Evolutionary conservation across 1,140 invertebrate species (phyloP).

Genomic region (Lithobius niger): DNA sequence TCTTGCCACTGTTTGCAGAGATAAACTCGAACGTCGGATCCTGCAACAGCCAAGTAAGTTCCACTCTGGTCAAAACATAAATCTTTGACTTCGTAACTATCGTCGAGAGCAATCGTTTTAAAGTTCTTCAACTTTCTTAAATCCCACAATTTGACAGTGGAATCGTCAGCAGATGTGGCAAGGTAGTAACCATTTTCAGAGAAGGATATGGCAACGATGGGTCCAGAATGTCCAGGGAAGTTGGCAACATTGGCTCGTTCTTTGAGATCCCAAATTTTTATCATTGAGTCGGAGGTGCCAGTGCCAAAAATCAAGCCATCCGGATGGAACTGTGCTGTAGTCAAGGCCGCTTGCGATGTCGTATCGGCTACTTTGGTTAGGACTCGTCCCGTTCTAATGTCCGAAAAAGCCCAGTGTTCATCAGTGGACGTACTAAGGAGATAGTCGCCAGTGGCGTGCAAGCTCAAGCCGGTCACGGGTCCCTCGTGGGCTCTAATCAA

Average conservation of each 20-base stretch:
- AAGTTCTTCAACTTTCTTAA: slow-evolving; percentile 97
- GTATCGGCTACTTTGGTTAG: slow-evolving; percentile 60
- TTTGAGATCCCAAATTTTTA: slow-evolving; percentile 99
- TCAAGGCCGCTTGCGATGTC: slow-evolving; percentile 47
- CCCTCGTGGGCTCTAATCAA: slow-evolving; percentile 81
- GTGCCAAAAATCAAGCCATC: slow-evolving; percentile 99
- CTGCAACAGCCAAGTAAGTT: slow-evolving; percentile 90
- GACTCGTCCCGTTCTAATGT: slow-evolving; percentile 77
- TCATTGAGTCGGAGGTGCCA: slow-evolving; percentile 86
- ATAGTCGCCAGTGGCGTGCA: slow-evolving; percentile 97
- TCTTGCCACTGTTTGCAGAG: slow-evolving; percentile 97
- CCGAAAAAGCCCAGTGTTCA: slow-evolving; percentile 92
- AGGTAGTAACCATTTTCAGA: slow-evolving; percentile 99
- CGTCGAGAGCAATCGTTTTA: slow-evolving; percentile 88
- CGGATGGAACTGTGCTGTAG: slow-evolving; percentile 98
- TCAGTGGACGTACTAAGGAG: slow-evolving; percentile 88
- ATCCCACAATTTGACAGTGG: slow-evolving; percentile 97
- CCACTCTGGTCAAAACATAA: slow-evolving; percentile 97
- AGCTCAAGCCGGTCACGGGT: slow-evolving; percentile 84
- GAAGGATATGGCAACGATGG: slow-evolving; percentile 90
- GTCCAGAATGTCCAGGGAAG: slow-evolving; percentile 84
- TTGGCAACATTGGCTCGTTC: slow-evolving; percentile 96
- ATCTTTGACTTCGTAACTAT: slow-evolving; percentile 77
- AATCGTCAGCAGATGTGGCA: slow-evolving; percentile 93
- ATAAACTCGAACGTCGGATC: slow-evolving; percentile 86